A percentile compares a stretch with the other conserved stretches of the same genome.
phyloP scores from a whole-genome alignment of 2,888 invertebrate genomes.

The Acanthopleura granulata region DNA sequence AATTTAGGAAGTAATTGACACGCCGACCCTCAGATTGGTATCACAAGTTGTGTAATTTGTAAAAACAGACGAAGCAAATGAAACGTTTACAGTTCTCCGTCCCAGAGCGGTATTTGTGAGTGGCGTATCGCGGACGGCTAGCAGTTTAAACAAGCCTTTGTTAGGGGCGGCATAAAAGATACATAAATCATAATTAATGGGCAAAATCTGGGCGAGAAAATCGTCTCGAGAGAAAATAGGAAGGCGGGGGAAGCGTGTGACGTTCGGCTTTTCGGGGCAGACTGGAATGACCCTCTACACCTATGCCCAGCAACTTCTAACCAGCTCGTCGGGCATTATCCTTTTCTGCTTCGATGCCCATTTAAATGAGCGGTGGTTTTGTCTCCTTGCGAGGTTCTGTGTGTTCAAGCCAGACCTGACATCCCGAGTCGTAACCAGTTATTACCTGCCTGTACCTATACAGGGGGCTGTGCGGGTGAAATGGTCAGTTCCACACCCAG shows the following conservation, averaged over 20 bases:
- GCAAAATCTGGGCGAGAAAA: background rate
- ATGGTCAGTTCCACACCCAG: too few relatives aligned
- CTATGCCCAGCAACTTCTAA: too few relatives aligned
- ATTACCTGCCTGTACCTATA: too few relatives aligned
- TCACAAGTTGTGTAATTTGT: slow-evolving; percentile 19
- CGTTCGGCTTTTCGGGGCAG: background rate
- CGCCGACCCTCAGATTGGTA: slow-evolving; percentile 4
- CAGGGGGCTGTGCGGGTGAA: too few relatives aligned
- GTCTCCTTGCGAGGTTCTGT: too few relatives aligned
- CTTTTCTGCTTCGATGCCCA: background rate
- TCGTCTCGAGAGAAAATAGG: background rate
- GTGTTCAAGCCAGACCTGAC: too few relatives aligned
- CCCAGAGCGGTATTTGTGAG: background rate
- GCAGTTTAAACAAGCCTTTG: background rate
- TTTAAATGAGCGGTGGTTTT: background rate
- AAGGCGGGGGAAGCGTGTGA: background rate
- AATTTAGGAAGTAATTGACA: slow-evolving; percentile 16
- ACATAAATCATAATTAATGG: slow-evolving; percentile 20
- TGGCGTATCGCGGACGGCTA: background rate
- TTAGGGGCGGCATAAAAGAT: slow-evolving; percentile 18
- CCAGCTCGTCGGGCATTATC: background rate
- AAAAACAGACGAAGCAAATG: slow-evolving; percentile 17
- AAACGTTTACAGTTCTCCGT: background rate
- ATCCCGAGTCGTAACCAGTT: too few relatives aligned
- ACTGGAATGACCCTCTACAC: background rate